phyloP scores from a whole-genome alignment of 2,797 vertebrate species.

The Sebastes itinus region DNA sequence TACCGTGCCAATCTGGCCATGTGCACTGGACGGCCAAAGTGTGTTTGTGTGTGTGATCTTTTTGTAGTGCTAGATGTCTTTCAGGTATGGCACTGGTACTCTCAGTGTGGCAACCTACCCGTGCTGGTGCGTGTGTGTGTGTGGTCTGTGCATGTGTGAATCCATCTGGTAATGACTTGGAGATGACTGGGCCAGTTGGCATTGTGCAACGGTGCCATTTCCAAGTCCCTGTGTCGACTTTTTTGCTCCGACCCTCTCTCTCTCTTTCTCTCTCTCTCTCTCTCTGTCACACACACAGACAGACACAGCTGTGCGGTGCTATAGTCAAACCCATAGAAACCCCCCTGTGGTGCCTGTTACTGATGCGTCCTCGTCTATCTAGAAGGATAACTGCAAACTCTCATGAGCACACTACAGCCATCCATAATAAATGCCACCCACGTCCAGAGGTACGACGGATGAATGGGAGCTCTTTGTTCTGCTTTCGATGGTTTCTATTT shows the following conservation, averaged over 20 bases:
- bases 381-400: slow-evolving; percentile 20
- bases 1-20: slow-evolving; percentile 33
- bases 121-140: slow-evolving; percentile 9
- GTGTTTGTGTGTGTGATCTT: slow-evolving; percentile 13
- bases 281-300: background rate
- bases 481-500: slow-evolving; percentile 5
- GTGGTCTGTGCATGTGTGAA: slow-evolving; percentile 39
- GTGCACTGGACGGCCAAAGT: slow-evolving; percentile 5
- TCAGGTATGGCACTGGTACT: slow-evolving; percentile 35
- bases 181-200: slow-evolving; percentile 72
- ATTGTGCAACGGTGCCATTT: slow-evolving; percentile 42
- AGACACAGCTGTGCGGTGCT: slow-evolving; percentile 33
- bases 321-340: slow-evolving; percentile 40
- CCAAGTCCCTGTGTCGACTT: slow-evolving; percentile 65
- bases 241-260: slow-evolving; percentile 9
- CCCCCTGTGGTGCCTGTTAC: slow-evolving; percentile 23
- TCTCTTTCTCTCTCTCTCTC: background rate
- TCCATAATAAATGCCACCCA: slow-evolving; percentile 47
- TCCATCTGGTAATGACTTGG: slow-evolving; percentile 74
- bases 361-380: slow-evolving; percentile 9
- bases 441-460: slow-evolving; percentile 27
- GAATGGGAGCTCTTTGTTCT: slow-evolving; percentile 26
- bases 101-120: slow-evolving; percentile 24
- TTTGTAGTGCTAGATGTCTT: slow-evolving; percentile 35
- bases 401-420: slow-evolving; percentile 18